Percentiles rank a stretch among this genome's conserved stretches.
These are phyloP conservation scores for Lampris incognitus DNA, from an alignment of 2,113 vertebrate genomes.

Conservation along the genomic window DNA sequence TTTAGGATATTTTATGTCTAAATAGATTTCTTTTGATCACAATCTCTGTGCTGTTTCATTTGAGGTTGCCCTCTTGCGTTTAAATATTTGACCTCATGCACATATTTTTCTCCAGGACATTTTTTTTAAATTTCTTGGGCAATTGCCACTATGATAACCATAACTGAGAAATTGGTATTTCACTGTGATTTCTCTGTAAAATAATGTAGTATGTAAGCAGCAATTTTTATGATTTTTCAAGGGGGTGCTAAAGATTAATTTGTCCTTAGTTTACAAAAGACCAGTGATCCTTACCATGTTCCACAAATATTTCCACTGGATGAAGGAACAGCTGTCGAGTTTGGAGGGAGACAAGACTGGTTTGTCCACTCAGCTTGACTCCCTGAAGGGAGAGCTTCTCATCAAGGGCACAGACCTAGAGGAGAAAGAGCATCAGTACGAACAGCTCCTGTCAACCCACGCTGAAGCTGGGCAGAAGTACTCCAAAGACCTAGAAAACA, in stretches of 20 bases:
- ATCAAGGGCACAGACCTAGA: conserved; percentile 82
- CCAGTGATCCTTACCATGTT: background rate
- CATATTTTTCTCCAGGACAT: no score
- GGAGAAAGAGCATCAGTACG: conserved; percentile 77
- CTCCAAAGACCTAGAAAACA: conserved; percentile 86
- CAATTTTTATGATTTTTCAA: background rate
- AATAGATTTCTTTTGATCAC: no score
- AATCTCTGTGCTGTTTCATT: no score
- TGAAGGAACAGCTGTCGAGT: conserved; percentile 74
- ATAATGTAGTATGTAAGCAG: no score
- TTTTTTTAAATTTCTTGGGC: no score
- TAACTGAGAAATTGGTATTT: no score
- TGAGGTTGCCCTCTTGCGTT: no score
- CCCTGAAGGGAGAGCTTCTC: conserved; percentile 82
- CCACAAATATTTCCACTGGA: background rate
- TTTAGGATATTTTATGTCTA: no score
- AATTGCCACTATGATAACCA: no score
- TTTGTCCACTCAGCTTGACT: conserved; percentile 79
- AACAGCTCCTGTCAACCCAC: conserved; percentile 78
- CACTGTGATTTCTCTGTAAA: no score
- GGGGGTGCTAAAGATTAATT: background rate
- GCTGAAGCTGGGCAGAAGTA: conserved; percentile 83
- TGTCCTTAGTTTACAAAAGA: background rate
- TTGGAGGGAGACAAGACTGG: conserved; percentile 80
- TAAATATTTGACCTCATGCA: no score